Evolutionary conservation across 2,113 vertebrate species (phyloP).

Genomic region (Rhinoderma darwinii): DNA sequence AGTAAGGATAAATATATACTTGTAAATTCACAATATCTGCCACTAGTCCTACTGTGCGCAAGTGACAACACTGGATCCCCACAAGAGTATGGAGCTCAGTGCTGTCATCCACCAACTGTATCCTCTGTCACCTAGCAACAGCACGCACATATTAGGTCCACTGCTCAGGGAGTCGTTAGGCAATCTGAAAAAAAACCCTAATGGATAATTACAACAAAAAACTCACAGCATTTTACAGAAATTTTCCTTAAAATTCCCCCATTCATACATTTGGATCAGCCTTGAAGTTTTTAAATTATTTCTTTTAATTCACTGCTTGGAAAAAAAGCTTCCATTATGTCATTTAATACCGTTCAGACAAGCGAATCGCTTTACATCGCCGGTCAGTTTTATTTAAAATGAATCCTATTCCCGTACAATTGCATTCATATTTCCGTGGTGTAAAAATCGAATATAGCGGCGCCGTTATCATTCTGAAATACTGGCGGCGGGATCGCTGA

Average conservation of each 20-base stretch:
- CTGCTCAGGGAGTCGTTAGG: too few relatives aligned
- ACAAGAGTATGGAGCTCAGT: too few relatives aligned
- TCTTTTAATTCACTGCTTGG: background rate
- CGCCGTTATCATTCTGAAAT: slow-evolving; percentile 1
- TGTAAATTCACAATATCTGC: too few relatives aligned
- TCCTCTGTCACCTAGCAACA: too few relatives aligned
- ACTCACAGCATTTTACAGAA: too few relatives aligned
- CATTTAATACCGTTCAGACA: background rate
- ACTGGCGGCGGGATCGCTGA: background rate
- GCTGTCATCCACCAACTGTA: too few relatives aligned
- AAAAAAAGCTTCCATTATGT: background rate
- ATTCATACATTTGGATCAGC: background rate
- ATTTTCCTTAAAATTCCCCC: too few relatives aligned
- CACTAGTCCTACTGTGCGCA: background rate
- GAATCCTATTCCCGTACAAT: background rate
- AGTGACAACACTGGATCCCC: too few relatives aligned
- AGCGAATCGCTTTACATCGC: background rate
- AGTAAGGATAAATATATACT: too few relatives aligned
- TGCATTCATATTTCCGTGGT: background rate
- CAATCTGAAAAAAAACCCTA: background rate
- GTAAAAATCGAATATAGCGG: background rate
- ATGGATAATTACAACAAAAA: too few relatives aligned
- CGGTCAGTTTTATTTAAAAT: background rate
- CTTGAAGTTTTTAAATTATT: background rate
- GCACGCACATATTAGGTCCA: too few relatives aligned